A percentile compares a stretch with the other conserved stretches of the same genome.
Evolutionary conservation across 2,797 vertebrate genomes (phyloP).

Genomic region (Semotilus atromaculatus): DNA sequence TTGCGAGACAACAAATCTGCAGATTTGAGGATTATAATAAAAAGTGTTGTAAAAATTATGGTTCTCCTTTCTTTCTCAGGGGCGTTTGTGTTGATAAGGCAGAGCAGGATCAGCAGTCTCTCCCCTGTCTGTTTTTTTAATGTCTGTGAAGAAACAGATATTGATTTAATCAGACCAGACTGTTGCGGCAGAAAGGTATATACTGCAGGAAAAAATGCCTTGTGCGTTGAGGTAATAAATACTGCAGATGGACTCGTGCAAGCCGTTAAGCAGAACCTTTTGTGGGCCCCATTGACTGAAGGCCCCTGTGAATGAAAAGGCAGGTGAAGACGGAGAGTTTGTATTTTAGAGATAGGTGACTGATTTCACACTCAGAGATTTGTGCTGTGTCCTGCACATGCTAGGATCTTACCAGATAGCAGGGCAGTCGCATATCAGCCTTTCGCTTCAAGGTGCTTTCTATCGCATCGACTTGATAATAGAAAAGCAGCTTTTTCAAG

Average conservation of each 20-base stretch:
- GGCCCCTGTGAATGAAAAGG: constrained; percentile 55
- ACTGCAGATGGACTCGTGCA: constrained; percentile 65
- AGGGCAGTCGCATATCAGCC: constrained; percentile 39
- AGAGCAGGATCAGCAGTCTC: constrained; percentile 56
- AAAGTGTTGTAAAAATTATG: constrained; percentile 46
- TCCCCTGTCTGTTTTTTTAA: constrained; percentile 60
- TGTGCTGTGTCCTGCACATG: constrained; percentile 45
- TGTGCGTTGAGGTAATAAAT: constrained; percentile 59
- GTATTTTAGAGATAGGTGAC: constrained; percentile 60
- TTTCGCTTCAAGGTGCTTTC: constrained; percentile 55
- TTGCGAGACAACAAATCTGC: constrained; percentile 24
- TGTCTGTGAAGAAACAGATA: constrained; percentile 66
- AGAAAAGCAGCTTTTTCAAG: constrained; percentile 52
- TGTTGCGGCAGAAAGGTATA: constrained; percentile 68
- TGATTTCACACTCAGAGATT: constrained; percentile 59
- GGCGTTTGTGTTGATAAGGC: constrained; percentile 55
- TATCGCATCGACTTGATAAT: constrained; percentile 58
- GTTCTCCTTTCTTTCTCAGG: constrained; percentile 53
- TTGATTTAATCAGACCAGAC: constrained; percentile 77
- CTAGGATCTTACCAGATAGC: constrained; percentile 54
- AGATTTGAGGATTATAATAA: constrained; percentile 28
- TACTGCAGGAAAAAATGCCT: constrained; percentile 36
- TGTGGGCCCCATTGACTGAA: constrained; percentile 69
- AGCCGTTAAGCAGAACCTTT: constrained; percentile 70
- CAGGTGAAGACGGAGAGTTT: constrained; percentile 46